Conservation (phyloP, 2,797 vertebrate genomes). For the Xerus rutilus region DNA sequence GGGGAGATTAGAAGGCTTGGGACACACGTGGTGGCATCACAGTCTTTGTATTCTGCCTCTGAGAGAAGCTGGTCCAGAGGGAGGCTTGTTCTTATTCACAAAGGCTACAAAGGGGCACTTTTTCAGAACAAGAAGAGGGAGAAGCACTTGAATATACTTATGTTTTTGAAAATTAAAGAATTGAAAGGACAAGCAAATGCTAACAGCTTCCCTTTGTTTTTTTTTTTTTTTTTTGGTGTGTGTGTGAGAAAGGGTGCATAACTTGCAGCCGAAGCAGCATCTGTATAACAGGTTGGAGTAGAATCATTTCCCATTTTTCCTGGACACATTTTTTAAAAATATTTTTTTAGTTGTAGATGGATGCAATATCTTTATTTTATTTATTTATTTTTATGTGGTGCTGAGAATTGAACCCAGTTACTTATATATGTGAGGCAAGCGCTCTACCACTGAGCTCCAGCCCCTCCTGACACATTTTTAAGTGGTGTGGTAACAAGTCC, state of each 20-base stretch:
- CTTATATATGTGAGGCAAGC: too few species aligned
- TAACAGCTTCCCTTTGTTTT: not conserved
- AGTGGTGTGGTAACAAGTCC: not conserved
- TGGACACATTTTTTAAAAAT: too few species aligned
- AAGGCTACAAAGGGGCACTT: not conserved
- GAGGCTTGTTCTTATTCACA: not conserved
- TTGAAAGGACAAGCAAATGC: constrained; percentile 10
- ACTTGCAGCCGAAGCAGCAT: not conserved
- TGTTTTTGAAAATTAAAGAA: not conserved
- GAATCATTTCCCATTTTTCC: not conserved
- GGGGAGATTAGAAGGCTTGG: not conserved
- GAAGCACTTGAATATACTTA: not conserved
- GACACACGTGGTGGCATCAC: not conserved
- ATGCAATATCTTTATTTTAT: too few species aligned
- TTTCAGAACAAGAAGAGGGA: not conserved
- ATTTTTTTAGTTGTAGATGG: too few species aligned
- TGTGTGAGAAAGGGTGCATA: constrained; percentile 22
- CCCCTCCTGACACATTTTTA: not conserved
- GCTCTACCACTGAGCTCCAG: too few species aligned
- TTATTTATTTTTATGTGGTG: too few species aligned
- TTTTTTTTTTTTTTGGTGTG: too few species aligned
- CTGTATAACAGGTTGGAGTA: not conserved
- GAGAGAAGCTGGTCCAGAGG: not conserved
- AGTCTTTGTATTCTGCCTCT: not conserved
- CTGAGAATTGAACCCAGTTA: too few species aligned